Conservation (phyloP, 2,797 vertebrate species). For the Spinibarbus caldwelli region DNA sequence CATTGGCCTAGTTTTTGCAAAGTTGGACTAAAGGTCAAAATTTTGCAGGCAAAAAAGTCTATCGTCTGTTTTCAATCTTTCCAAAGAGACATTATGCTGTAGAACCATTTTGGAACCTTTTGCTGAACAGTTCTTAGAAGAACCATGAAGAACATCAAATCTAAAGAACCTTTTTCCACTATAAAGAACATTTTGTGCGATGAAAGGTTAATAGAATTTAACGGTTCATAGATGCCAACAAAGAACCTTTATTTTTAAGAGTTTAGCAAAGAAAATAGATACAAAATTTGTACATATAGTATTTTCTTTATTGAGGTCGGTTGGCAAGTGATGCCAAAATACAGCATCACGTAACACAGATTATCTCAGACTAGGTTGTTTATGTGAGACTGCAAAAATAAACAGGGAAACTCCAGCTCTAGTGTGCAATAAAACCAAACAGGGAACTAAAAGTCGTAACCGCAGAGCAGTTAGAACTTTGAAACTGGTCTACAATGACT, state of each 20-base stretch:
- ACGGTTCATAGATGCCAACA: neutral
- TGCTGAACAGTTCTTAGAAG: neutral
- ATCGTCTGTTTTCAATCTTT: neutral
- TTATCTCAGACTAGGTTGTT: constrained; percentile 18
- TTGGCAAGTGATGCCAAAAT: constrained; percentile 3
- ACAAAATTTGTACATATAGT: neutral
- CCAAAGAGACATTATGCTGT: neutral
- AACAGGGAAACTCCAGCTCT: constrained; percentile 1
- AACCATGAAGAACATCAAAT: neutral
- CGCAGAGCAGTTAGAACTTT: constrained; percentile 36
- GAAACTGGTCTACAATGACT: constrained; percentile 52
- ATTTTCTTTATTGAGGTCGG: constrained; percentile 9
- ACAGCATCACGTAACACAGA: neutral
- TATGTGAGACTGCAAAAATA: constrained; percentile 18
- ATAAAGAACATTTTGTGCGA: neutral
- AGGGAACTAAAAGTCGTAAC: constrained; percentile 17
- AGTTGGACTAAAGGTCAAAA: too few species aligned
- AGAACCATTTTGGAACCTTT: neutral
- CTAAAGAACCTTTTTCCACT: neutral
- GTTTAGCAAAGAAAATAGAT: neutral
- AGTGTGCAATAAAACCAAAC: constrained; percentile 14
- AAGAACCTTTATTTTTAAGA: neutral
- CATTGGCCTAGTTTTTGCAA: too few species aligned
- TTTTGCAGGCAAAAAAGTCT: too few species aligned
- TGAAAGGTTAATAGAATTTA: neutral